Percentiles rank a stretch among this genome's conserved stretches.
Evolutionary conservation across 1,140 invertebrate species (phyloP).

Genomic region (Drosophila baimaii): DNA sequence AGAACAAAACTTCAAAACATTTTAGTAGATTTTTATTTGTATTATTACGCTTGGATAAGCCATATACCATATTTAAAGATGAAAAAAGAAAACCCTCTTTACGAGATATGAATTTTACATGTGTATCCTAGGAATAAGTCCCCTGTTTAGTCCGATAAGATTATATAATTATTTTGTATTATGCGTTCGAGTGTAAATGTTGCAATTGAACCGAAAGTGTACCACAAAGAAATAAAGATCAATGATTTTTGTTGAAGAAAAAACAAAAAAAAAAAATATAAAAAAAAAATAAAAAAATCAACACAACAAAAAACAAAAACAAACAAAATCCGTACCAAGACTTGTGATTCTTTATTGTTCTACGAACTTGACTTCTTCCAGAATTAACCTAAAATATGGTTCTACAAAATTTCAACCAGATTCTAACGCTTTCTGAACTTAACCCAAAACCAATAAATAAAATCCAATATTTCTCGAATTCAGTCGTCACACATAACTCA

Average conservation of each 20-base stretch:
- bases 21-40: constrained; percentile 70
- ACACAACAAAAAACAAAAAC: constrained; percentile 57
- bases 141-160: constrained; percentile 65
- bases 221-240: constrained; percentile 80
- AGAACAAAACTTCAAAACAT: constrained; percentile 34
- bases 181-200: constrained; percentile 78
- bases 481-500: constrained; percentile 75
- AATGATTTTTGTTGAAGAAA: constrained; percentile 82
- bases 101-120: constrained; percentile 77
- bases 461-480: constrained; percentile 37
- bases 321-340: constrained; percentile 59
- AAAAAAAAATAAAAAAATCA: constrained; percentile 42
- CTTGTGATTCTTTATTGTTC: constrained; percentile 60
- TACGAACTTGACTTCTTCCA: constrained; percentile 32
- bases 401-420: constrained; percentile 38
- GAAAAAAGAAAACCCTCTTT: constrained; percentile 41
- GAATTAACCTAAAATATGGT: constrained; percentile 17
- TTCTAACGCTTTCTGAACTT: constrained; percentile 69
- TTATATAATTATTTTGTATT: constrained; percentile 73
- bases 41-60: constrained; percentile 78
- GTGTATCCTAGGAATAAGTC: constrained; percentile 73
- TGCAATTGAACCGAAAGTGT: constrained; percentile 80
- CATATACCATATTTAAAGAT: constrained; percentile 59
- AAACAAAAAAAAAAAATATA: constrained; percentile 61
- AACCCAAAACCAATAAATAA: constrained; percentile 39